phyloP scores from a whole-genome alignment of 2,113 vertebrate species.

The Actinemys pallida region DNA sequence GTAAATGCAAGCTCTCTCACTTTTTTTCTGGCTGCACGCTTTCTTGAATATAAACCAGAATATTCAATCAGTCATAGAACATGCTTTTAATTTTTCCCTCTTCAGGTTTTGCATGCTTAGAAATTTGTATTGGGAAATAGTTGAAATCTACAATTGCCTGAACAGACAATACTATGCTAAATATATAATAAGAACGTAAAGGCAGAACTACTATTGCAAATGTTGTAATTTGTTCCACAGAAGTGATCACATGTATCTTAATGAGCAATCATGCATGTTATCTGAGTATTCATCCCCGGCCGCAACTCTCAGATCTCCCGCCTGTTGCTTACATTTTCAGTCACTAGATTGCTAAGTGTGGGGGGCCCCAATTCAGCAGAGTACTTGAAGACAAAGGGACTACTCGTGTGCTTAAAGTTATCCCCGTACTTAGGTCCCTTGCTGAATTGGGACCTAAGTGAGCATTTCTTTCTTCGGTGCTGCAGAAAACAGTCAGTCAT shows the following conservation, averaged over 20 bases:
- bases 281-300: background rate
- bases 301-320: background rate
- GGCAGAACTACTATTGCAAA: background rate
- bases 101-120: background rate
- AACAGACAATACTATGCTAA: background rate
- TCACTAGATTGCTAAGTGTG: background rate
- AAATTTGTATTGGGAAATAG: background rate
- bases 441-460: background rate
- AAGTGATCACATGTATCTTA: background rate
- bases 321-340: background rate
- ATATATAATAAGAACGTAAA: background rate
- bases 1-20: conserved; percentile 21
- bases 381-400: background rate
- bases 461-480: background rate
- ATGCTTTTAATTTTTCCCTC: background rate
- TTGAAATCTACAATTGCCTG: conserved; percentile 9
- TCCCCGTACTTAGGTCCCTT: background rate
- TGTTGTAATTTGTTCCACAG: background rate
- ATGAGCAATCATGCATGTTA: background rate
- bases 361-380: background rate
- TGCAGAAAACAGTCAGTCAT: background rate
- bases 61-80: conserved; percentile 30
- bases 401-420: background rate
- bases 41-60: conserved; percentile 67
- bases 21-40: conserved; percentile 32